These are phyloP conservation scores for Myopa testacea DNA, from an alignment of 2,888 invertebrate species.

Conservation along the genomic window DNA sequence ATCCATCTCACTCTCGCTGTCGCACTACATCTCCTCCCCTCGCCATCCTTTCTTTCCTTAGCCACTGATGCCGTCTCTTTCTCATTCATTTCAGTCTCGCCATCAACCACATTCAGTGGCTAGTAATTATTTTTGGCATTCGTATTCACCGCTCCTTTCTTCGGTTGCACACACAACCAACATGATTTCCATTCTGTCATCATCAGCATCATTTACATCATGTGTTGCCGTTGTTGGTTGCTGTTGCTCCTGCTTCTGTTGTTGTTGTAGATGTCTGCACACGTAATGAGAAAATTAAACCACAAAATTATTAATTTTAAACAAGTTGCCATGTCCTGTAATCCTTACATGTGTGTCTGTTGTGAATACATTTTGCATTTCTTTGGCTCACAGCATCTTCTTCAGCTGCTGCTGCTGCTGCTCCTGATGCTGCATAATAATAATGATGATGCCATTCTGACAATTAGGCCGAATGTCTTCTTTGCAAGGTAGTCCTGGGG, in stretches of 20 bases:
- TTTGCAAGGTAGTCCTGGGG: neutral
- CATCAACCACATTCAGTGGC: neutral
- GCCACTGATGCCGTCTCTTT: neutral
- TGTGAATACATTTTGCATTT: neutral
- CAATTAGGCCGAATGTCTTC: conserved; percentile 16
- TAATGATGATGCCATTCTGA: conserved; percentile 5
- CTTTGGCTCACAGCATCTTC: neutral
- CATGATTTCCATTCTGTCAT: neutral
- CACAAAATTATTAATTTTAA: conserved; percentile 43
- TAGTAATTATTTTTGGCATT: conserved; percentile 2
- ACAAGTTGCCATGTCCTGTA: conserved; percentile 23
- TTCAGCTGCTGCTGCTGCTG: neutral
- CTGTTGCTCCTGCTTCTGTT: neutral
- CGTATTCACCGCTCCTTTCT: neutral
- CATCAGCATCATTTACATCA: neutral
- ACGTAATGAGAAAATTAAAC: conserved; percentile 39
- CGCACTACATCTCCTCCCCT: no score
- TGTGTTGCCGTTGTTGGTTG: neutral
- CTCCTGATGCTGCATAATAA: neutral
- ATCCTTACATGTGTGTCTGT: conserved; percentile 11
- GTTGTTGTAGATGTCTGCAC: neutral
- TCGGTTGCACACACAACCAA: neutral
- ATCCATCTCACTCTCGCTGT: no score
- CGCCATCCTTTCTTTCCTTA: conserved; percentile 20
- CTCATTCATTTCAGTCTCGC: neutral